Conservation (phyloP, 2,888 invertebrate genomes). For the Romanomermis culicivorax region DNA sequence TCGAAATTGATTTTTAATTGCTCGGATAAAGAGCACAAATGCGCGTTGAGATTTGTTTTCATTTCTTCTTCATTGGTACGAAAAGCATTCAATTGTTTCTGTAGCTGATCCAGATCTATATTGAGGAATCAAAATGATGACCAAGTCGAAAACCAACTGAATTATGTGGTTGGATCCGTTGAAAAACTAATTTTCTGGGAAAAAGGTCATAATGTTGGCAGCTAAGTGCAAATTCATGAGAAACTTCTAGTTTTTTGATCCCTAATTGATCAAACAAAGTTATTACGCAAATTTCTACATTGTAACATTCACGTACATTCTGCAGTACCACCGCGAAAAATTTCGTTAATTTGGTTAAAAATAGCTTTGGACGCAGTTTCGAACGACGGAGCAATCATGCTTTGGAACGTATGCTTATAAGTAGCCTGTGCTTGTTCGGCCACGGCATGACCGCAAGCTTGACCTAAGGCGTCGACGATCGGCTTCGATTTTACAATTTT, state of each 20-base stretch:
- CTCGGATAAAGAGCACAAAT: neutral
- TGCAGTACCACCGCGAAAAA: conserved; percentile 64
- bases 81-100: neutral
- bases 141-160: neutral
- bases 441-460: conserved; percentile 40
- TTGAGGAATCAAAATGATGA: neutral
- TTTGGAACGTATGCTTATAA: conserved; percentile 53
- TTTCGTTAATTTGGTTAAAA: conserved; percentile 67
- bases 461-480: conserved; percentile 43
- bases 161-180: neutral
- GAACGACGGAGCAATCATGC: conserved; percentile 52
- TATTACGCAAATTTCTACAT: no score
- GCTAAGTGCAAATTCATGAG: no score
- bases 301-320: conserved; percentile 71
- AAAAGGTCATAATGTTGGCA: no score
- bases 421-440: conserved; percentile 48
- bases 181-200: neutral
- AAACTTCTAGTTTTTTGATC: no score
- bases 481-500: conserved; percentile 60
- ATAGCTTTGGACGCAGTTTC: conserved; percentile 64
- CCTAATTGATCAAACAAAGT: no score
- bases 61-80: neutral
- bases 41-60: neutral
- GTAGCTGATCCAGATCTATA: conserved; percentile 1
- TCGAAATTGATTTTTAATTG: neutral